Conservation (phyloP, 2,888 invertebrate species). For the Trissolcus japonicus region DNA sequence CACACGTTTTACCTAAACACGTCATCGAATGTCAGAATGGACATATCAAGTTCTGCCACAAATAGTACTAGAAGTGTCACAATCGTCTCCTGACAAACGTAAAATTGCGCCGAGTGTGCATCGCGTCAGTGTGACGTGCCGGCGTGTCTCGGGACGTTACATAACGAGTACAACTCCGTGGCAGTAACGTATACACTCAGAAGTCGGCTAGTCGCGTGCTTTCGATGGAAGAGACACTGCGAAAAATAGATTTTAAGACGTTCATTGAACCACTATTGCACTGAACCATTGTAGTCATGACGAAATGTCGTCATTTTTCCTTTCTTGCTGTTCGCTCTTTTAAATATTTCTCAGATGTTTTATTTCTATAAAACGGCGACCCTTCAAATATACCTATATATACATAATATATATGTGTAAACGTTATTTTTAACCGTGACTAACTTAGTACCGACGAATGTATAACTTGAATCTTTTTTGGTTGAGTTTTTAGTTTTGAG, state of each 20-base stretch:
- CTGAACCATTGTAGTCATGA: neutral
- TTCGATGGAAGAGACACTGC: conserved; percentile 3
- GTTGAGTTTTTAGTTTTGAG: too few relatives aligned
- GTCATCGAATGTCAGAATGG: conserved; percentile 55
- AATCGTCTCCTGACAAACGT: conserved; percentile 43
- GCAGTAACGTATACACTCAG: conserved; percentile 19
- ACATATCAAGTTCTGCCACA: conserved; percentile 56
- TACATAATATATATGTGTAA: too few relatives aligned
- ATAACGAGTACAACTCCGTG: conserved; percentile 22
- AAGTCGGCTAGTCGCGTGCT: conserved; percentile 12
- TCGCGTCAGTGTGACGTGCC: conserved; percentile 54
- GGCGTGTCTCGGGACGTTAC: conserved; percentile 47
- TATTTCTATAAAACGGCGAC: too few relatives aligned
- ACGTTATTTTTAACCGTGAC: too few relatives aligned
- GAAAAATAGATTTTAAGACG: conserved; percentile 7
- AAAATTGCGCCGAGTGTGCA: conserved; percentile 50
- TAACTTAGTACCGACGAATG: too few relatives aligned
- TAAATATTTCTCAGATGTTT: too few relatives aligned
- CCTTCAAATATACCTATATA: too few relatives aligned
- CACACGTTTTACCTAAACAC: conserved; percentile 37
- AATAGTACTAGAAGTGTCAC: conserved; percentile 58
- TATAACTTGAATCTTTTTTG: too few relatives aligned
- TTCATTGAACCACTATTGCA: neutral
- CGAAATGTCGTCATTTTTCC: neutral
- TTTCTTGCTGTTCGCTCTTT: too few relatives aligned